Base-by-base conservation (phyloP, 2,113 vertebrate species). In the Ptilonorhynchus violaceus region DNA sequence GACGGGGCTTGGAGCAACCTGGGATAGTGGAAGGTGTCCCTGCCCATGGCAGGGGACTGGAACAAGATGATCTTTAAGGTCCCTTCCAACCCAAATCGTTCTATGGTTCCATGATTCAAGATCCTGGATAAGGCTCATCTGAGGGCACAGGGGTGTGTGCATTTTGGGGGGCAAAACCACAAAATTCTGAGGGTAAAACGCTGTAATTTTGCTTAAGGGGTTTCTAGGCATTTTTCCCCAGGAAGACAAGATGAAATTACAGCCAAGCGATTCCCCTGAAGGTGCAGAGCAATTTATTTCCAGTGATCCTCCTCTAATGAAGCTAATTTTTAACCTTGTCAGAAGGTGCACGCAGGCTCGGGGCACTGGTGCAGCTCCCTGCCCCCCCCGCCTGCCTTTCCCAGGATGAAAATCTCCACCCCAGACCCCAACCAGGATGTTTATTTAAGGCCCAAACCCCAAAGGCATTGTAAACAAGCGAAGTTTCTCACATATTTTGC, bases 251-350 rank as follows among this genome's bases (percentile, higher is more conserved):
- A 95, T 72, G 85, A 92, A 96, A 96, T 91, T 92, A 80, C 79
- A 96, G 82, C 73, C 42, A 12, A 4, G 46, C 0, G 0, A 72
- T 73, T 69, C 63, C 87, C 83, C 74, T 77, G 58, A 92, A 96
- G 93, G 92, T 91, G 55, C 12, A 5, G 90, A 95, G 60, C 82
- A 53, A 94, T 95, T 97, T 90, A 85, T 96, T 97, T 92, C 68
- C 80, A 74, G 79, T 44, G 76, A 94, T 95, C 80, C 72, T 90
- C 87, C 64, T 76, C 85, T 94, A 97, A 97, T 92, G 84, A 96
- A 94, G 88, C 83, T 87, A 92, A 95, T 97, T 94, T 90, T 96
- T 95, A 96, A 93, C 92, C 85, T 77, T 94, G 96, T 96, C 93
- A 96, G 90, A 37, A 94, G 56, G 88, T 42, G 14, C 89, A 80